phyloP scores from a whole-genome alignment of 2,888 invertebrate species.

The Epicampocera succincta region DNA sequence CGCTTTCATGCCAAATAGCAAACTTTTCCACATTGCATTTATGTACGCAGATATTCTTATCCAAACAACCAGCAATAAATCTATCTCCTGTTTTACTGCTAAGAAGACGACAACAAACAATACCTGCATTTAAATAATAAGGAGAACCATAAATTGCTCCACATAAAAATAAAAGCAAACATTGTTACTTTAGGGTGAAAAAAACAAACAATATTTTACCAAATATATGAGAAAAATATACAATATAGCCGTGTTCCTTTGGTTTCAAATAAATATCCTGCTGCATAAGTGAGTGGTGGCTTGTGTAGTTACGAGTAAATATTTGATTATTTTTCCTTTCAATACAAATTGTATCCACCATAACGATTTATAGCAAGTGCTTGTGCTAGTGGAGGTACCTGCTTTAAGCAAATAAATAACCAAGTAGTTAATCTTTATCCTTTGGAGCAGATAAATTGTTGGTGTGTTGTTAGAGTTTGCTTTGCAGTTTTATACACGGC shows the following conservation, averaged over 20 bases:
- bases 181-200: slow-evolving; percentile 9
- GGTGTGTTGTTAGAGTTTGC: not conserved
- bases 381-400: not conserved
- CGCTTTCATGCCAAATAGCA: not conserved
- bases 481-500: not conserved
- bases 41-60: not conserved
- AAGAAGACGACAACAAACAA: slow-evolving; percentile 29
- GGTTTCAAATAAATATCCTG: not conserved
- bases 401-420: slow-evolving; percentile 38
- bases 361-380: slow-evolving; percentile 16
- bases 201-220: no score
- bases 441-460: not conserved
- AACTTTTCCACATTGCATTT: not conserved
- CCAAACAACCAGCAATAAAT: slow-evolving; percentile 21
- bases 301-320: slow-evolving; percentile 4
- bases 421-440: slow-evolving; percentile 24
- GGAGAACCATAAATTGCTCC: slow-evolving; percentile 68
- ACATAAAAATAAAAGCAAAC: not conserved
- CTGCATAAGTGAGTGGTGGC: not conserved
- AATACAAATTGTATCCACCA: slow-evolving; percentile 8
- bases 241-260: not conserved
- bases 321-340: slow-evolving; percentile 18
- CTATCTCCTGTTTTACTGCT: slow-evolving; percentile 26
- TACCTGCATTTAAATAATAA: slow-evolving; percentile 56
- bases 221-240: not conserved